Percentiles rank a stretch among this genome's conserved stretches.
phyloP scores from a whole-genome alignment of 2,797 vertebrate species.

The Paedocypris micromegethes region DNA sequence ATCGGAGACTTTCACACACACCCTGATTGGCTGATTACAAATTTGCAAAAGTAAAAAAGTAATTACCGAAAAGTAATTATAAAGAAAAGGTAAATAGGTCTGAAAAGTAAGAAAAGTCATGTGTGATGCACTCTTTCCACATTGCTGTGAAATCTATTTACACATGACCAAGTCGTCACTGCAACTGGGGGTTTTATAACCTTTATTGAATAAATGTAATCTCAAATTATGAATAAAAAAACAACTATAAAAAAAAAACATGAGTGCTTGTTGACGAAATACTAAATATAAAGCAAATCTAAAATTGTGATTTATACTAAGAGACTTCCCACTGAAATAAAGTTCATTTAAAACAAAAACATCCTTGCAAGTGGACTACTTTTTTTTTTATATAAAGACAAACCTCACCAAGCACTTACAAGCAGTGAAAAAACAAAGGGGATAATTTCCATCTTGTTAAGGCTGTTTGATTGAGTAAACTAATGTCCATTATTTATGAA shows the following conservation, averaged over 20 bases:
- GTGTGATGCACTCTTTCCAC: too few relatives aligned
- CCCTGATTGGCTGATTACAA: too few relatives aligned
- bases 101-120: too few relatives aligned
- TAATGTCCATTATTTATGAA: neutral
- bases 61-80: too few relatives aligned
- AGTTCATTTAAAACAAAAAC: neutral
- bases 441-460: neutral
- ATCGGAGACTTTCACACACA: too few relatives aligned
- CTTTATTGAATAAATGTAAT: constrained; percentile 46
- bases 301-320: constrained; percentile 37
- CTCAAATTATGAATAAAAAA: constrained; percentile 31
- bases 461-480: neutral
- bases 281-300: constrained; percentile 23
- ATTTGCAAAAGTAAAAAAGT: too few relatives aligned
- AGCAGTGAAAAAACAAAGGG: neutral
- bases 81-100: too few relatives aligned
- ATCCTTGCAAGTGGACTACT: neutral
- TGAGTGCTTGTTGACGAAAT: constrained; percentile 17
- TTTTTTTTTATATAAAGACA: neutral
- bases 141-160: too few relatives aligned
- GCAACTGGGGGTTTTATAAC: constrained; percentile 1
- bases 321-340: constrained; percentile 1
- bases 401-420: neutral
- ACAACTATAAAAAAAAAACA: neutral
- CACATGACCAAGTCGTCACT: neutral